phyloP scores from a whole-genome alignment of 35 echinoderm and acorn worm species.

The Acanthaster planci region DNA sequence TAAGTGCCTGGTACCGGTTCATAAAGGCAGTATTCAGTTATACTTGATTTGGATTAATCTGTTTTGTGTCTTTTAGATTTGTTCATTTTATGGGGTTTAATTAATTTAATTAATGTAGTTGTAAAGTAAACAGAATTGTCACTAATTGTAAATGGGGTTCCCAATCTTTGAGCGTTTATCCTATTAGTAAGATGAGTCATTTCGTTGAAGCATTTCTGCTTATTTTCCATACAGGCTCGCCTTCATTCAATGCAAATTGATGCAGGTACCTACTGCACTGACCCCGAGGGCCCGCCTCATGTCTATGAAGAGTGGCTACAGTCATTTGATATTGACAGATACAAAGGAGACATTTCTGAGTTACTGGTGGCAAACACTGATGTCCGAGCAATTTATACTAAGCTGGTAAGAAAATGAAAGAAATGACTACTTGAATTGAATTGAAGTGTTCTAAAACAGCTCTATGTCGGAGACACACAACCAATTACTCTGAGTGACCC shows the following conservation, averaged over 20 bases:
- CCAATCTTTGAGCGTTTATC: not conserved
- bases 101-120: not conserved
- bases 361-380: constrained; percentile 86
- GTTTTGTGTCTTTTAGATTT: too few species aligned
- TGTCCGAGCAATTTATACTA: constrained; percentile 94
- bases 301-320: constrained; percentile 72
- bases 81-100: not conserved
- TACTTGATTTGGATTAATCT: too few species aligned
- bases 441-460: too few species aligned
- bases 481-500: too few species aligned
- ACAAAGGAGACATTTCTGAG: constrained; percentile 97
- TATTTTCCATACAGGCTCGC: constrained; percentile 59
- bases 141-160: not conserved
- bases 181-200: too few species aligned
- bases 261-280: constrained; percentile 93
- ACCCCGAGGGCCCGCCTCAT: constrained; percentile 73
- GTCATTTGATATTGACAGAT: constrained; percentile 67
- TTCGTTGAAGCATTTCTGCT: not conserved
- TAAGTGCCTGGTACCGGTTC: too few species aligned
- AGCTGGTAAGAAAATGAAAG: constrained; percentile 67
- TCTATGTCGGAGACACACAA: too few species aligned
- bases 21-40: too few species aligned
- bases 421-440: too few species aligned
- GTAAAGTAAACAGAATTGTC: not conserved
- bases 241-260: constrained; percentile 89